phyloP scores from a whole-genome alignment of 2,797 vertebrate genomes.

The Spinus olivaceus region DNA sequence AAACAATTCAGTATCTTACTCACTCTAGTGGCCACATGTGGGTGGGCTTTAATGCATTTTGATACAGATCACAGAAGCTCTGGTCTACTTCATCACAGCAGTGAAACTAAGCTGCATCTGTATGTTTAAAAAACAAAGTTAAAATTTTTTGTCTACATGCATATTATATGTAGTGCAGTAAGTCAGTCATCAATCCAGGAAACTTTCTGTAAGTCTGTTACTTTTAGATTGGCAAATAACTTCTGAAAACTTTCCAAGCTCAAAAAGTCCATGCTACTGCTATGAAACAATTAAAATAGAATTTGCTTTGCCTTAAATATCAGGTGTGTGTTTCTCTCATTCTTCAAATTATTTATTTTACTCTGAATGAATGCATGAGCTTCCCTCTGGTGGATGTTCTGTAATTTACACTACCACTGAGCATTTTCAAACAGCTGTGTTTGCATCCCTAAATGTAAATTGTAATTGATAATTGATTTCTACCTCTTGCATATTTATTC shows the following conservation, averaged over 20 bases:
- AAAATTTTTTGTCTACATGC: not conserved
- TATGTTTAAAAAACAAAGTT: not conserved
- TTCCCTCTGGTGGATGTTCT: slow-evolving; percentile 20
- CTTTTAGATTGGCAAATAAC: not conserved
- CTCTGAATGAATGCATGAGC: not conserved
- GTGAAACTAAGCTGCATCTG: not conserved
- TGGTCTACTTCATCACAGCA: not conserved
- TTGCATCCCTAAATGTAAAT: not conserved
- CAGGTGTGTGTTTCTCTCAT: not conserved
- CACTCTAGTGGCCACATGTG: not conserved
- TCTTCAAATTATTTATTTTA: not conserved
- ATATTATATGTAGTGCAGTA: not conserved
- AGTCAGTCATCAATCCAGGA: not conserved
- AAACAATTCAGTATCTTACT: not conserved
- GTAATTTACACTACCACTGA: not conserved
- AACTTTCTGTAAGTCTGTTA: not conserved
- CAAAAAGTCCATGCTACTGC: not conserved
- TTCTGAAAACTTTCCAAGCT: not conserved
- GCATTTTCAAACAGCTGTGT: not conserved
- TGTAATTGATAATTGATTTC: not conserved
- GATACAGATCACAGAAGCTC: not conserved
- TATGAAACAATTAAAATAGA: not conserved
- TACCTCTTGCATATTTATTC: not conserved
- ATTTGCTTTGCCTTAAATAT: not conserved
- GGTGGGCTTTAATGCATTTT: not conserved